Conservation (phyloP, 2,888 invertebrate species). For the Alloscopus bannaensis region DNA sequence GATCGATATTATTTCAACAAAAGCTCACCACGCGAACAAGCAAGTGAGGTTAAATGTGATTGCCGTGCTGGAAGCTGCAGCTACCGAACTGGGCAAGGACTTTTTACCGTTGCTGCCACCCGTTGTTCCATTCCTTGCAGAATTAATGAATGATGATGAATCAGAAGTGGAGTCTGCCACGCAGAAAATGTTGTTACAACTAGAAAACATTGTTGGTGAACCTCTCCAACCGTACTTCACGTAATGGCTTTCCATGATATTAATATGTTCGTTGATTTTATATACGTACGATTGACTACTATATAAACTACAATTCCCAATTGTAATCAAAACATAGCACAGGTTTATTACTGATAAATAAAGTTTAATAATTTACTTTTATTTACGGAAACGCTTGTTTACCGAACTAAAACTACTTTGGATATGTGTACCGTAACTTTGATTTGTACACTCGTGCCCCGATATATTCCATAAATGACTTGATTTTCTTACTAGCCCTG, state of each 20-base stretch:
- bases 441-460: conserved; percentile 65
- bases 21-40: conserved; percentile 81
- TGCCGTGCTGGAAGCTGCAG: conserved; percentile 85
- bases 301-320: not conserved
- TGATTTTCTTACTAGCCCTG: conserved; percentile 69
- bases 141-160: conserved; percentile 93
- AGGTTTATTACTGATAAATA: not conserved
- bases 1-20: conserved; percentile 92
- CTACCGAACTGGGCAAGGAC: conserved; percentile 89
- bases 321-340: not conserved
- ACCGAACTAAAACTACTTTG: conserved; percentile 18
- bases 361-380: no score
- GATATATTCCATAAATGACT: conserved; percentile 70
- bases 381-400: not conserved
- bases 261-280: not conserved
- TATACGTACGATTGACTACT: no score
- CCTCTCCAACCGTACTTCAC: conserved; percentile 83
- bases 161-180: conserved; percentile 87
- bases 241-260: conserved; percentile 21
- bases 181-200: conserved; percentile 86
- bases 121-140: conserved; percentile 94
- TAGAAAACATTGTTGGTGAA: conserved; percentile 92
- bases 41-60: conserved; percentile 82
- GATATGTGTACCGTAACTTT: conserved; percentile 52
- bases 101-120: conserved; percentile 93